Percentiles rank a stretch among this genome's conserved stretches.
Conservation (phyloP, 2,113 vertebrate species). For the Callocephalon fimbriatum region DNA sequence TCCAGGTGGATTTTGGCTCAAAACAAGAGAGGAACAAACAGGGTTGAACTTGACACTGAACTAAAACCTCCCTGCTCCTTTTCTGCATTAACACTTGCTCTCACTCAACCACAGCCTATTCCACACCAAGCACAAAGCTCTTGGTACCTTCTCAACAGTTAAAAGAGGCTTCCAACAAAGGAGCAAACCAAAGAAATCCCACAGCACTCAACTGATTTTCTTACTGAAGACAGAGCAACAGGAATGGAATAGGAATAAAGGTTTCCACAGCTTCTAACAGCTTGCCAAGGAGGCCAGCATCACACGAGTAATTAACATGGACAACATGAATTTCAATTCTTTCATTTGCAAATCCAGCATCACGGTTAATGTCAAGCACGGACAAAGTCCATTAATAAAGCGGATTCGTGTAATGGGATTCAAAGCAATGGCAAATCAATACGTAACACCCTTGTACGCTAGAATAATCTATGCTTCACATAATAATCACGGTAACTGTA, state of each 20-base stretch:
- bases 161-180: neutral
- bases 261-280: neutral
- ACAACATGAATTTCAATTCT: constrained; percentile 11
- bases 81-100: neutral
- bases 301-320: neutral
- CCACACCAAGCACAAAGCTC: neutral
- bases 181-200: neutral
- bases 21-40: neutral
- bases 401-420: neutral
- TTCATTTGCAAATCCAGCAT: constrained; percentile 53
- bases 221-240: neutral
- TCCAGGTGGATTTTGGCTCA: neutral
- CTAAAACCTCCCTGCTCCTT: neutral
- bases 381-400: constrained; percentile 40
- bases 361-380: neutral
- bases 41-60: neutral
- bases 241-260: neutral
- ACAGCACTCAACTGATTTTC: neutral
- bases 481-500: neutral
- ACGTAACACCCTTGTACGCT: neutral
- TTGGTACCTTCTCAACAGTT: neutral
- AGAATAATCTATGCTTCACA: neutral
- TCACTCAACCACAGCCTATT: neutral
- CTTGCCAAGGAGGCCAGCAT: neutral
- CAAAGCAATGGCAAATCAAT: neutral